Conservation (phyloP, 2,888 invertebrate genomes). For the Tiliacea citrago region DNA sequence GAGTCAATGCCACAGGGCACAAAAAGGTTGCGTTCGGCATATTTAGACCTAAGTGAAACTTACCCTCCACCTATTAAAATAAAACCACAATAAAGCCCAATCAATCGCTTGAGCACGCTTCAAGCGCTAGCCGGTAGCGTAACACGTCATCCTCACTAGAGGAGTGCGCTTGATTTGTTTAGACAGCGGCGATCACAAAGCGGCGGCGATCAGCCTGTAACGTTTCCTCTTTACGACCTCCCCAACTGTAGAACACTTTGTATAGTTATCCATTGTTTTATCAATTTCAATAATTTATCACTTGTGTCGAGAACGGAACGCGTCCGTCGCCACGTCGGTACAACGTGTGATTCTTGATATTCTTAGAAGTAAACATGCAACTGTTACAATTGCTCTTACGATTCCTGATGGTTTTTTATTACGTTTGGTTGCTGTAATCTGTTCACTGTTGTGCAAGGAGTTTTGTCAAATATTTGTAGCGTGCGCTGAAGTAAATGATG, state of each 20-base stretch:
- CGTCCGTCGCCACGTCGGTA: constrained; percentile 82
- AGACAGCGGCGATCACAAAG: constrained; percentile 87
- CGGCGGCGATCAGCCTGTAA: constrained; percentile 82
- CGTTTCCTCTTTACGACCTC: constrained; percentile 87
- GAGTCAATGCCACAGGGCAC: neutral
- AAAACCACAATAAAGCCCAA: constrained; percentile 49
- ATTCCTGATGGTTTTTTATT: constrained; percentile 59
- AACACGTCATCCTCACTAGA: constrained; percentile 61
- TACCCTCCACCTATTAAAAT: constrained; percentile 35
- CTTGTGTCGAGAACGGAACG: constrained; percentile 82
- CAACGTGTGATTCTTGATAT: constrained; percentile 80
- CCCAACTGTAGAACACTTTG: constrained; percentile 88
- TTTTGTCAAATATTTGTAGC: constrained; percentile 45
- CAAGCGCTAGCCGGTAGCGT: constrained; percentile 62
- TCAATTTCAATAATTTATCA: constrained; percentile 90
- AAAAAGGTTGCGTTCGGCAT: constrained; percentile 1
- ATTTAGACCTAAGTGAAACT: constrained; percentile 16
- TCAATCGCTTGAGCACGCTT: constrained; percentile 64
- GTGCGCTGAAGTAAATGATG: constrained; percentile 15
- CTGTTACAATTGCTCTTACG: constrained; percentile 64
- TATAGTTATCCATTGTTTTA: constrained; percentile 88
- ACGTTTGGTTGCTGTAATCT: constrained; percentile 37
- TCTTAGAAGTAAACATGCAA: constrained; percentile 75
- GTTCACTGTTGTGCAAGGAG: constrained; percentile 31
- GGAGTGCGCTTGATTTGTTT: constrained; percentile 84